Percentiles rank a stretch among this genome's conserved stretches.
These are phyloP conservation scores for Dicerorhinus sumatrensis DNA, from an alignment of 2,113 vertebrate genomes.

Conservation along the genomic window DNA sequence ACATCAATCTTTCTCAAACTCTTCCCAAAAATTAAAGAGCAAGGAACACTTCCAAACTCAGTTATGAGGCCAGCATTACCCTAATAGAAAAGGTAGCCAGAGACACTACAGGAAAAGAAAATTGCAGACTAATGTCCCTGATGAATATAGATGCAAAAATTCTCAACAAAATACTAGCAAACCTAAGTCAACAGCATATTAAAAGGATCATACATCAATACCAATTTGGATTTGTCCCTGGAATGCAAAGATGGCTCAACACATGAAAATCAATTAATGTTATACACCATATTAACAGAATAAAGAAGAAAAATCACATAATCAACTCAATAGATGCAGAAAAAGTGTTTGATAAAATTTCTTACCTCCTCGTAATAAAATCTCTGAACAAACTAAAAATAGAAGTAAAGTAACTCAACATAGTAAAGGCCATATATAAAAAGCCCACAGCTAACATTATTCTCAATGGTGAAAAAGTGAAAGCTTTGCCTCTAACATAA, in stretches of 20 bases:
- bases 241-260: not conserved
- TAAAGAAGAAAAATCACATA: not conserved
- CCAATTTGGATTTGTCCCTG: not conserved
- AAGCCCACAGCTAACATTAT: not conserved
- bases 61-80: not conserved
- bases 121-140: not conserved
- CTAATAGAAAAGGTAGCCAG: not conserved
- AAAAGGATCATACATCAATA: not conserved
- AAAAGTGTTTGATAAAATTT: not conserved
- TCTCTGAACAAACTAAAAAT: not conserved
- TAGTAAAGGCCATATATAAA: not conserved
- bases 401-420: not conserved
- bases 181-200: not conserved
- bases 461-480: not conserved
- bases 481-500: not conserved
- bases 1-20: not conserved
- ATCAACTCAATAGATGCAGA: not conserved
- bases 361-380: not conserved
- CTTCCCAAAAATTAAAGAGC: not conserved
- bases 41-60: not conserved
- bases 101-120: not conserved
- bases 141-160: not conserved
- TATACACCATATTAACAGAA: not conserved
- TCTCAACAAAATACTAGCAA: not conserved
- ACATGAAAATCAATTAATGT: not conserved